Conservation (phyloP, 92 coral and sea anemone species). For the Porites evermanni region DNA sequence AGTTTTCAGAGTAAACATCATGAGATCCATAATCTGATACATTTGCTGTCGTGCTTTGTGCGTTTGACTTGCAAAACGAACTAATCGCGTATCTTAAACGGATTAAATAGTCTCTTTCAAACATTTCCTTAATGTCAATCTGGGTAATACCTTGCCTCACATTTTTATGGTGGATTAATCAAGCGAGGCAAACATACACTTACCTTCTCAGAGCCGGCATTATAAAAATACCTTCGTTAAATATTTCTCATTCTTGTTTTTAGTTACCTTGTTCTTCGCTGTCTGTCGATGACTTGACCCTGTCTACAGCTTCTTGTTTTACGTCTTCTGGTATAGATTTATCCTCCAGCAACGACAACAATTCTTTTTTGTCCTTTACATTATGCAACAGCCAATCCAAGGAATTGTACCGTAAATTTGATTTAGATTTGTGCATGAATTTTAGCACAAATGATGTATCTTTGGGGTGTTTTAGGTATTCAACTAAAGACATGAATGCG, state of each 20-base stretch:
- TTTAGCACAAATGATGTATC: slow-evolving; percentile 93
- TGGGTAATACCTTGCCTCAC: slow-evolving; percentile 16
- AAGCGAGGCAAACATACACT: background rate
- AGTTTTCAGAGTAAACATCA: background rate
- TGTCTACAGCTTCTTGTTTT: slow-evolving; percentile 88
- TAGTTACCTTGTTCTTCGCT: slow-evolving; percentile 34
- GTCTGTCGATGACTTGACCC: slow-evolving; percentile 70
- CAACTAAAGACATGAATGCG: slow-evolving; percentile 95
- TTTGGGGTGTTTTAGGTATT: slow-evolving; percentile 87
- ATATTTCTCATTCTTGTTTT: background rate
- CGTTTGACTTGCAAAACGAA: slow-evolving; percentile 3
- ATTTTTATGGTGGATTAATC: slow-evolving; percentile 13
- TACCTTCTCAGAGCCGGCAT: background rate
- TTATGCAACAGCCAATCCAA: slow-evolving; percentile 97
- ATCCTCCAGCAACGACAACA: slow-evolving; percentile 81
- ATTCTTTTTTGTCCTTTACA: slow-evolving; percentile 84
- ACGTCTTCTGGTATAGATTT: slow-evolving; percentile 93
- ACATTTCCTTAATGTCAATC: background rate
- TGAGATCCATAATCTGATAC: background rate
- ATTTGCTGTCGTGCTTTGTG: background rate
- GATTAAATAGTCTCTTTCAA: background rate
- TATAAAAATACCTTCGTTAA: background rate
- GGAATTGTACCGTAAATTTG: slow-evolving; percentile 92
- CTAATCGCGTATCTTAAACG: slow-evolving; percentile 16
- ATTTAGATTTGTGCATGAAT: slow-evolving; percentile 92